Conservation (phyloP, 2,888 invertebrate species). For the Eupithecia pulchellata region DNA sequence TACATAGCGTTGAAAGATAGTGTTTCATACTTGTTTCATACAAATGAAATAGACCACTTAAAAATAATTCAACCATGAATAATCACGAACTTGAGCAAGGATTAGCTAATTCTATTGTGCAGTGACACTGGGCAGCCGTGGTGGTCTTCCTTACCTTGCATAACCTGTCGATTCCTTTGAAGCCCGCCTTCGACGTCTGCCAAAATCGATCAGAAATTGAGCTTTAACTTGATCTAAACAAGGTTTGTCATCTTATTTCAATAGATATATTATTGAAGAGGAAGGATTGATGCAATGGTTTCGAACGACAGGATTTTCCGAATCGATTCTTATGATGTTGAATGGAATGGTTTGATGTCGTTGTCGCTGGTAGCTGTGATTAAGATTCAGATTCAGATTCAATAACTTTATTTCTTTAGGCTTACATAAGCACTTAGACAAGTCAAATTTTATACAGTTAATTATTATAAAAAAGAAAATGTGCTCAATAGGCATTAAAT, state of each 20-base stretch:
- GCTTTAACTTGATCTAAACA: slow-evolving; percentile 2
- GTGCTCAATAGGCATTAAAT: too few relatives aligned
- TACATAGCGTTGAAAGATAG: not conserved
- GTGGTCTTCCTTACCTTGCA: slow-evolving; percentile 30
- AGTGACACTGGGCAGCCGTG: slow-evolving; percentile 25
- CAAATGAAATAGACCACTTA: not conserved
- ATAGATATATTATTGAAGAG: not conserved
- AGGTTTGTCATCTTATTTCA: not conserved
- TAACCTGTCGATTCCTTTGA: slow-evolving; percentile 17
- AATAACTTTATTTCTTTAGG: too few relatives aligned
- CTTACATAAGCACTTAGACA: too few relatives aligned
- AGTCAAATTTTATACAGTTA: too few relatives aligned
- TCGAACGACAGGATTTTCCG: slow-evolving; percentile 26
- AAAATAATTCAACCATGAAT: slow-evolving; percentile 22
- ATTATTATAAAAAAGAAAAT: too few relatives aligned
- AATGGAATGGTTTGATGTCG: slow-evolving; percentile 19
- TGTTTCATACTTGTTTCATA: not conserved
- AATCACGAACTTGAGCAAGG: slow-evolving; percentile 18
- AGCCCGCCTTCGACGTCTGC: slow-evolving; percentile 21
- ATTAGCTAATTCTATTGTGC: slow-evolving; percentile 36
- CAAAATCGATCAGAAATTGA: slow-evolving; percentile 2
- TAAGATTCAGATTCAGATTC: too few relatives aligned
- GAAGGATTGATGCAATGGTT: slow-evolving; percentile 26
- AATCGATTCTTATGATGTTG: slow-evolving; percentile 19
- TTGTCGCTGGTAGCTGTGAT: slow-evolving; percentile 5